These are phyloP conservation scores for Salminus brasiliensis DNA, from an alignment of 2,113 vertebrate species.

Conservation along the genomic window DNA sequence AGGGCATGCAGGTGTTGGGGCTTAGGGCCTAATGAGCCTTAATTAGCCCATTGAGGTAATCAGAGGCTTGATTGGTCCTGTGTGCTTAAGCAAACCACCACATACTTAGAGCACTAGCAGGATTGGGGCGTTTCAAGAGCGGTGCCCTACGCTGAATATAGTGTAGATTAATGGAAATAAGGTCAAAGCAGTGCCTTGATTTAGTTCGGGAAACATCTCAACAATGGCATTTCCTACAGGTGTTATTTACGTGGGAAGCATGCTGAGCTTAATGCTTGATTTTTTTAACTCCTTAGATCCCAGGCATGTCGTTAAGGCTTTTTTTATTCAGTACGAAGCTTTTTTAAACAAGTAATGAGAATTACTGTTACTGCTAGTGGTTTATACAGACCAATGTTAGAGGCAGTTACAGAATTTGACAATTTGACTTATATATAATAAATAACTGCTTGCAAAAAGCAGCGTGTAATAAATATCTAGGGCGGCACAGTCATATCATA, in stretches of 20 bases:
- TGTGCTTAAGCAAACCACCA: constrained; percentile 70
- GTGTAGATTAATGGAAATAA: constrained; percentile 46
- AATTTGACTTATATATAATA: too few species aligned
- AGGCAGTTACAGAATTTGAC: too few species aligned
- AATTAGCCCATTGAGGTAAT: constrained; percentile 79
- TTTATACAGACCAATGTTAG: too few species aligned
- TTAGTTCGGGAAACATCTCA: constrained; percentile 19
- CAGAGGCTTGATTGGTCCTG: constrained; percentile 77
- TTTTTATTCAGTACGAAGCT: neutral
- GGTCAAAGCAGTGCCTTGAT: constrained; percentile 24
- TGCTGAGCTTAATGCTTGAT: neutral
- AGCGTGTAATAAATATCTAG: too few species aligned
- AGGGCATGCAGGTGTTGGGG: constrained; percentile 79
- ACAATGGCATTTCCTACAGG: constrained; percentile 30
- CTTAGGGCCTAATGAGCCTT: constrained; percentile 75
- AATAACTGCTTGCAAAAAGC: too few species aligned
- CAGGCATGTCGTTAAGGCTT: neutral
- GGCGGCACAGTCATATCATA: too few species aligned
- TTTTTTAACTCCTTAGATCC: neutral
- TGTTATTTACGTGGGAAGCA: constrained; percentile 13
- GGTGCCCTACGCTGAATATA: constrained; percentile 29
- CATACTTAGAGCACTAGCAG: constrained; percentile 58
- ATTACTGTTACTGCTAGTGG: too few species aligned
- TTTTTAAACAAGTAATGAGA: too few species aligned
- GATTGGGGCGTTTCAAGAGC: constrained; percentile 41